These are phyloP conservation scores for Parotocinclus haroldoi DNA, from an alignment of 2,797 vertebrate species.

Conservation along the genomic window DNA sequence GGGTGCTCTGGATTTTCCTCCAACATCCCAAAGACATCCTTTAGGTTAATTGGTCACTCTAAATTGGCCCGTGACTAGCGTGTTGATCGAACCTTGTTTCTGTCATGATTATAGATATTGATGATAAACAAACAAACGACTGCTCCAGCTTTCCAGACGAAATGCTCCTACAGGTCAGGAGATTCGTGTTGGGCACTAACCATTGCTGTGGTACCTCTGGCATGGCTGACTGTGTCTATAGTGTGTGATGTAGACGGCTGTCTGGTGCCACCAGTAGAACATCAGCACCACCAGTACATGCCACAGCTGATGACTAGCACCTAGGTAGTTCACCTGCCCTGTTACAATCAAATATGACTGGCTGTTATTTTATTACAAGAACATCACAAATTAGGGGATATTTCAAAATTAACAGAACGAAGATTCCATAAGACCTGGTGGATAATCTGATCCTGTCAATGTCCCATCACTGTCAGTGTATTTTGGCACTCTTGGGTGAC, in stretches of 20 bases:
- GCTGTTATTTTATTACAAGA: too few species aligned
- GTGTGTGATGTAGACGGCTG: conserved; percentile 86
- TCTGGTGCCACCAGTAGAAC: conserved; percentile 99
- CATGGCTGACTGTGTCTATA: conserved; percentile 90
- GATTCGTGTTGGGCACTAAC: conserved; percentile 39
- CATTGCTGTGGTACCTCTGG: conserved; percentile 52
- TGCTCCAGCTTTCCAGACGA: not conserved
- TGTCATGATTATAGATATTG: too few species aligned
- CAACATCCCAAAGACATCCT: not conserved
- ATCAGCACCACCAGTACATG: conserved; percentile 94
- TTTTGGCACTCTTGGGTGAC: too few species aligned
- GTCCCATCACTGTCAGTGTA: too few species aligned
- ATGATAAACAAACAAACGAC: not conserved
- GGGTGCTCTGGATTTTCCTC: not conserved
- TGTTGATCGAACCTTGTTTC: too few species aligned
- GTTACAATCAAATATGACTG: not conserved
- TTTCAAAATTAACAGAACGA: too few species aligned
- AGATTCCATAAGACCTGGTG: too few species aligned
- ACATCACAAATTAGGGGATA: too few species aligned
- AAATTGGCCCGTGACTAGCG: too few species aligned
- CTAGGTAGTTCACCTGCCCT: conserved; percentile 97
- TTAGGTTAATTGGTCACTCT: too few species aligned
- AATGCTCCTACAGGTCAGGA: not conserved
- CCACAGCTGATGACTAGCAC: conserved; percentile 97
- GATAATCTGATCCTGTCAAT: too few species aligned